These are phyloP conservation scores for Pimpla rufipes DNA, from an alignment of 2,888 invertebrate genomes.

Conservation along the genomic window DNA sequence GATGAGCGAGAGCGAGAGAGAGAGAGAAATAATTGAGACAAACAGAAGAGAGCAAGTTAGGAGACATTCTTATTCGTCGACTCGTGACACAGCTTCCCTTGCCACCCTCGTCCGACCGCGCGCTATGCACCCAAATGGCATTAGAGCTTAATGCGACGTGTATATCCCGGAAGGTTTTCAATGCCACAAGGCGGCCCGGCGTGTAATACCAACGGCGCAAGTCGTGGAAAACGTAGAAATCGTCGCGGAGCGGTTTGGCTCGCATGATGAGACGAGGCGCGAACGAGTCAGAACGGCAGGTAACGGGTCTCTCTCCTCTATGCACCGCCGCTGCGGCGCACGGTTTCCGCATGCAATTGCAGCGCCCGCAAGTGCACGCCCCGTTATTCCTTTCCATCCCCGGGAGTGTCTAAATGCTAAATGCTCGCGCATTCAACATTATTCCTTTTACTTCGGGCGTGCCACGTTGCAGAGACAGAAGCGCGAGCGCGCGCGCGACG, in stretches of 20 bases:
- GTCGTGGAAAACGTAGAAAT: constrained; percentile 51
- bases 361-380: constrained; percentile 49
- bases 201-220: constrained; percentile 63
- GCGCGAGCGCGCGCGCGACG: not conserved
- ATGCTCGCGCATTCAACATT: constrained; percentile 80
- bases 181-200: constrained; percentile 76
- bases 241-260: constrained; percentile 43
- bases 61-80: constrained; percentile 43
- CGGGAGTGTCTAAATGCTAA: constrained; percentile 78
- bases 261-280: constrained; percentile 40
- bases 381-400: constrained; percentile 68
- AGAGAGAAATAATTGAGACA: constrained; percentile 24
- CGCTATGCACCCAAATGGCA: constrained; percentile 75
- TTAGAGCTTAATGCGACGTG: constrained; percentile 82
- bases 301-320: constrained; percentile 40
- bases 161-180: constrained; percentile 78
- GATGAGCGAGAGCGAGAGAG: constrained; percentile 52
- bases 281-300: constrained; percentile 41
- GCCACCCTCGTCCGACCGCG: constrained; percentile 60
- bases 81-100: constrained; percentile 54
- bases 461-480: constrained; percentile 60
- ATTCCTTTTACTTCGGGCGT: constrained; percentile 74
- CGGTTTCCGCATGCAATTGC: constrained; percentile 56
- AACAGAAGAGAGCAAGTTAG: constrained; percentile 45
- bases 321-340: constrained; percentile 21